Base-by-base conservation (phyloP, 2,113 vertebrate genomes). In the Dipodomys stephensi region DNA sequence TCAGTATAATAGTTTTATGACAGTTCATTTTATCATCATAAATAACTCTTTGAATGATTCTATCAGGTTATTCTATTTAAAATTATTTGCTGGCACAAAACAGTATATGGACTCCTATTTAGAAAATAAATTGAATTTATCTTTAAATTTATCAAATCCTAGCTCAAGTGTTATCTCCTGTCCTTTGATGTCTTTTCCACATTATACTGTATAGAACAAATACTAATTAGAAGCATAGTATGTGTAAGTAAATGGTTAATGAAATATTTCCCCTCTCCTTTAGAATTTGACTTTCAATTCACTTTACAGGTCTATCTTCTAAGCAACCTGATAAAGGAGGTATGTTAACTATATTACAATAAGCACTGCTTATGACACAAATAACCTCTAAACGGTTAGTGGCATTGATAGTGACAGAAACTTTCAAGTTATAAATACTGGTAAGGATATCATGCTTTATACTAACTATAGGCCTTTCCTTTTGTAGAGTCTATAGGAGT, bases 201-300 rank as follows among this genome's bases (percentile, higher is more conserved):
- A 6, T 94, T 80, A 16, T 85, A 22, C 49, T 60, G 64, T 30
- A 72, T 76, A 16, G 25, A 89, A 81, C 8, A 84, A 81, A 89
- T 73, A 78, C 4, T 64, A 87, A 44, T 81, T 87, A 81, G 73
- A 88, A 67, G 1, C 44, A 73, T 13, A 39, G 57, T 32, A 4
- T 64, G 62, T 69, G 25, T 53, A 25, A 23, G 28, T 16, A 91
- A 91, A 57, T 35, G 27, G n/a, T 87, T 84, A 84, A 84, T 57
- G 12, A 94, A 84, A 92, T 85, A 44, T 89, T 92, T 94, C 27
- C 57, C 81, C 64, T 78, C 39, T 84, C 39, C 9, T 46, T 87
- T 67, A 79, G 49, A 74, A 92, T 86, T 86, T 95, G 62, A 89
- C 49, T 53, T 74, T 90, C 64, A 94, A 71, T 64, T 96, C 60